Evolutionary conservation across 2,888 invertebrate species (phyloP).

Genomic region (Orchesella flavescens): DNA sequence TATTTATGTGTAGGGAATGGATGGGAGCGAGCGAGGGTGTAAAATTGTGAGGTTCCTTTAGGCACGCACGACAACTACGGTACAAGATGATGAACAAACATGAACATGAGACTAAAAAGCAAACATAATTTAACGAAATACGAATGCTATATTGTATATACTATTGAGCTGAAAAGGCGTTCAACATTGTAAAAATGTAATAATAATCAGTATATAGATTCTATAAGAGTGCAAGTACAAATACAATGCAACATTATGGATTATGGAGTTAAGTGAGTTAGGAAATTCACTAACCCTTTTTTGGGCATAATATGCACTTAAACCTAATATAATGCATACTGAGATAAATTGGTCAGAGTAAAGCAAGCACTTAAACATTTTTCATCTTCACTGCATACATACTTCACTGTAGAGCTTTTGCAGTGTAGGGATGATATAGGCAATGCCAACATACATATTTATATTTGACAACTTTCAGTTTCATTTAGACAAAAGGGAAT

Average conservation of each 20-base stretch:
- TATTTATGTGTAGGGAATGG: constrained; percentile 1
- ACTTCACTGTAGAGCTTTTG: too few species aligned
- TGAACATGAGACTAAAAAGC: background rate
- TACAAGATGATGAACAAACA: background rate
- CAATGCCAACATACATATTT: background rate
- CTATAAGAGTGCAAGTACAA: too few species aligned
- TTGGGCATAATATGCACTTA: constrained; percentile 59
- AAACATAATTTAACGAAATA: background rate
- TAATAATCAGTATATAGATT: too few species aligned
- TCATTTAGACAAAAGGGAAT: constrained; percentile 12
- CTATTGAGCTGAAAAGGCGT: background rate
- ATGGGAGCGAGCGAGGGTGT: constrained; percentile 27
- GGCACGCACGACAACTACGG: constrained; percentile 43
- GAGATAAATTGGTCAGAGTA: constrained; percentile 49
- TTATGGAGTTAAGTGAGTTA: constrained; percentile 28
- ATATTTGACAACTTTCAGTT: constrained; percentile 38
- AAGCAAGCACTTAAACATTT: background rate
- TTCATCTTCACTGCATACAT: background rate
- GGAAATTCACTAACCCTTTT: constrained; percentile 57
- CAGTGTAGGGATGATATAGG: background rate
- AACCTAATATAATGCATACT: constrained; percentile 59
- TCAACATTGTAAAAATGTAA: too few species aligned
- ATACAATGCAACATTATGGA: background rate
- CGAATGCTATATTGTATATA: background rate
- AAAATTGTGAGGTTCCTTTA: constrained; percentile 44